Evolutionary conservation across 2,113 vertebrate species (phyloP).

Genomic region (Pseudorectes ferrugineus): DNA sequence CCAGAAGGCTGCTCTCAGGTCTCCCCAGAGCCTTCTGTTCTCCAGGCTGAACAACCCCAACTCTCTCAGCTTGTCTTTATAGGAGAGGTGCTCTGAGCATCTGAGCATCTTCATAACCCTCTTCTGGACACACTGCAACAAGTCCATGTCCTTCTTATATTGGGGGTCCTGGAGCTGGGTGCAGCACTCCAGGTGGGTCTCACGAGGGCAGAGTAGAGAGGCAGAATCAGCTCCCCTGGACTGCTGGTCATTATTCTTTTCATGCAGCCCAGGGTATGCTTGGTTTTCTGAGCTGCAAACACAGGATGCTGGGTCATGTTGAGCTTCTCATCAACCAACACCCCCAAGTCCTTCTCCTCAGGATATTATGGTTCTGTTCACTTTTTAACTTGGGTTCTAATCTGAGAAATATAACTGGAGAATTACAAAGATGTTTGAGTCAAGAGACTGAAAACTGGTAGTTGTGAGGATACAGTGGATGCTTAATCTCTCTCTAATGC

Average conservation of each 20-base stretch:
- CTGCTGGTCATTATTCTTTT: neutral
- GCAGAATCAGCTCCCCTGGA: neutral
- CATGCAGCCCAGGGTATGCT: neutral
- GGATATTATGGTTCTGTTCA: neutral
- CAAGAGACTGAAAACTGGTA: neutral
- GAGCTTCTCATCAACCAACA: neutral
- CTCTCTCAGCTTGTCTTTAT: neutral
- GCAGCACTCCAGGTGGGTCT: neutral
- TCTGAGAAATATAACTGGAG: neutral
- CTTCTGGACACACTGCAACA: neutral
- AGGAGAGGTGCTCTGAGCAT: neutral
- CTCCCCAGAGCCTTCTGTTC: neutral
- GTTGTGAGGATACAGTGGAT: neutral
- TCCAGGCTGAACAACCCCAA: neutral
- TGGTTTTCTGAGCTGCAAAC: neutral
- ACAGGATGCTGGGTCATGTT: neutral
- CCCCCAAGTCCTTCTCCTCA: neutral
- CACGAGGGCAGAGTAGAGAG: accelerated
- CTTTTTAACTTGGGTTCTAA: neutral
- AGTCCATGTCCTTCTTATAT: accelerated
- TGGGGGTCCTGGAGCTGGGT: neutral
- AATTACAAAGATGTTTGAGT: neutral
- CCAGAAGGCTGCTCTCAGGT: neutral
- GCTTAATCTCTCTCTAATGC: neutral
- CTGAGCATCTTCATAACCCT: neutral